Evolutionary conservation across 1,140 invertebrate species (phyloP), one percentile per base, ranked within the genome.

Genomic region (Melanaphis sacchari): DNA sequence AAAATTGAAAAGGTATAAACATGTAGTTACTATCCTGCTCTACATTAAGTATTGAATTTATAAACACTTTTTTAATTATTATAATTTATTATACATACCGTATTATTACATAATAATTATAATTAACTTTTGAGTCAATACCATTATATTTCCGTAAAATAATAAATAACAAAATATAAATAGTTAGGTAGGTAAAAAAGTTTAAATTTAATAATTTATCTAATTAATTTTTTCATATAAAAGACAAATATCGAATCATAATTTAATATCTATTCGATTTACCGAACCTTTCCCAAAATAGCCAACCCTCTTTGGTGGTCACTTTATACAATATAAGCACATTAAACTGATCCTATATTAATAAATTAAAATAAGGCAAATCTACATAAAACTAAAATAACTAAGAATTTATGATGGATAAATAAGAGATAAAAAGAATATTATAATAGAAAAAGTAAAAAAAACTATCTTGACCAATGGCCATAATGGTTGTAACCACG

Each of bases 281-380:
- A 91, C 90, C 90, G 66, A 41, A 91, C 66, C 36, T 91, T 66
- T 59, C 49, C 66, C 66, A 91, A 91, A 91, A 91, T 91, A 41
- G 90, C 66, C 66, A 91, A 76, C 90, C 66, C 90, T 91, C n/a
- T 41, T 81, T 21, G 41, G 59, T 66, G 15, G 40, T 91, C 41
- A 43, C 89, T 38, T 54, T 59, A 84, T 26, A 40, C 24, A 84
- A 26, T 21, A 46, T 49, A 87, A 43, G 31, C 85, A 6, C 85
- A 43, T 43, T n/a, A 31, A 43, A 43, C 31, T 8, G 11, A 11
- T 26, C 26, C 26, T n/a, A 41, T 43, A 43, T 85, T 85, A 43
- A n/a, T n/a, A n/a, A n/a, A n/a, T n/a, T n/a, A n/a, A 85, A 15
- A 2, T 46, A 87, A 43, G 38, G 2, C 2, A 41, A 84, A 41